Evolutionary conservation across 2,888 invertebrate genomes (phyloP).

Genomic region (Harpagoxenus sublaevis): DNA sequence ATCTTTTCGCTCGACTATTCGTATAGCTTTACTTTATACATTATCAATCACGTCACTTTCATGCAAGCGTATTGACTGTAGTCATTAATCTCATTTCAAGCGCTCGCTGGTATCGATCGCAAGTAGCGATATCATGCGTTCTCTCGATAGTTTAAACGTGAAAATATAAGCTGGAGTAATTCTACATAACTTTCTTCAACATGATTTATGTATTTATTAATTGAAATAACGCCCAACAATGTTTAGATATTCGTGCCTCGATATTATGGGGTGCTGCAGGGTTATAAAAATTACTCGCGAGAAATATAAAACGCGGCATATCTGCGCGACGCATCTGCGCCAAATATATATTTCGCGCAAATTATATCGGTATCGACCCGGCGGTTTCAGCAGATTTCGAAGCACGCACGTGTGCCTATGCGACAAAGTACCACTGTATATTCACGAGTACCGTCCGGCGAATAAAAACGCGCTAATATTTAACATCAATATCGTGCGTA

Average conservation of each 20-base stretch:
- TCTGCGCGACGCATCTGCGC: constrained; percentile 30
- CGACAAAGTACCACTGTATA: neutral
- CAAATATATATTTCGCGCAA: constrained; percentile 31
- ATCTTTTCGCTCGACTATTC: constrained; percentile 4
- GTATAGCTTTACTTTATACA: constrained; percentile 40
- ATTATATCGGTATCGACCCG: constrained; percentile 42
- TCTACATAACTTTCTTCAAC: neutral
- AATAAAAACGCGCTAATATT: constrained; percentile 48
- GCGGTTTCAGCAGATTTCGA: constrained; percentile 45
- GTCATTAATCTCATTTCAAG: constrained; percentile 51
- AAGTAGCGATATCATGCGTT: constrained; percentile 46
- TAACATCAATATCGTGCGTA: constrained; percentile 25
- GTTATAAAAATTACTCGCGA: neutral
- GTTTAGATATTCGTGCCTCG: neutral
- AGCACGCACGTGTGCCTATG: constrained; percentile 37
- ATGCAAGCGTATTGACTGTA: constrained; percentile 45
- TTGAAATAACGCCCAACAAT: neutral
- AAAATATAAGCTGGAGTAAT: constrained; percentile 6
- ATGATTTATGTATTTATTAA: neutral
- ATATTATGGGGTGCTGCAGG: neutral
- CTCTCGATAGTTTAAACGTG: constrained; percentile 39
- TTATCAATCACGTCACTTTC: constrained; percentile 54
- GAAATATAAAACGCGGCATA: constrained; percentile 41
- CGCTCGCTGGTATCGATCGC: constrained; percentile 38
- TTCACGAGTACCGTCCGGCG: neutral